A percentile compares a stretch with the other conserved stretches of the same genome.
These are phyloP conservation scores for Rhineura floridana DNA, from an alignment of 2,113 vertebrate species.

Conservation along the genomic window DNA sequence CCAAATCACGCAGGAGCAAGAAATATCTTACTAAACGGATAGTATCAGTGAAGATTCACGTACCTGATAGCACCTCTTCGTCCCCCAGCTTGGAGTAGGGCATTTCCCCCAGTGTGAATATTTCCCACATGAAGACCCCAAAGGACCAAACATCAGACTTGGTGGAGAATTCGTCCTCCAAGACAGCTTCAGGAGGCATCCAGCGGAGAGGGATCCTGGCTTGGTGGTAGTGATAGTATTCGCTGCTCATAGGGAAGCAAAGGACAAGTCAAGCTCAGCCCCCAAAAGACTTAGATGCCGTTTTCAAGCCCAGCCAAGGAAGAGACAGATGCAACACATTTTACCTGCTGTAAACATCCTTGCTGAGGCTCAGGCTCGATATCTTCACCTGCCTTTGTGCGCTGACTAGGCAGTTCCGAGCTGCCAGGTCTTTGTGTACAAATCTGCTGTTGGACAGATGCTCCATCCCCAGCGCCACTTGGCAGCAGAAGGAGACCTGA, in stretches of 20 bases:
- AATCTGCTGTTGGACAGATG: conserved; percentile 94
- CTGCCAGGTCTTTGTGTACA: conserved; percentile 94
- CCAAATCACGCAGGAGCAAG: not conserved
- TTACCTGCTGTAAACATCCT: conserved; percentile 97
- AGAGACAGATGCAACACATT: not conserved
- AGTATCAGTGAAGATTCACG: not conserved
- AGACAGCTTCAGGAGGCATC: conserved; percentile 92
- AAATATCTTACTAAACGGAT: too few species aligned
- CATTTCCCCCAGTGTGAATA: conserved; percentile 93
- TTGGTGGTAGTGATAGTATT: conserved; percentile 97
- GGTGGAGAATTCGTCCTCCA: conserved; percentile 94
- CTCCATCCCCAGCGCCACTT: conserved; percentile 96
- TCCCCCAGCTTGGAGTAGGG: conserved; percentile 85
- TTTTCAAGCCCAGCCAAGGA: not conserved
- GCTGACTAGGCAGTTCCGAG: conserved; percentile 93
- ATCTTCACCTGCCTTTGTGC: conserved; percentile 92
- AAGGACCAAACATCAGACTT: conserved; percentile 97
- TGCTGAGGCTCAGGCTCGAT: conserved; percentile 92
- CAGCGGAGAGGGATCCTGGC: conserved; percentile 95
- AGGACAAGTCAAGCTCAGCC: not conserved
- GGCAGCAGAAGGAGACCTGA: conserved; percentile 90
- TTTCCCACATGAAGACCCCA: conserved; percentile 97
- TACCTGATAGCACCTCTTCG: conserved; percentile 93
- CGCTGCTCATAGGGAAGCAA: conserved; percentile 72
- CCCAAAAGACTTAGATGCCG: fast-evolving